A percentile compares a stretch with the other conserved stretches of the same genome.
Conservation (phyloP, 1,140 invertebrate species). For the Piezodorus guildinii region DNA sequence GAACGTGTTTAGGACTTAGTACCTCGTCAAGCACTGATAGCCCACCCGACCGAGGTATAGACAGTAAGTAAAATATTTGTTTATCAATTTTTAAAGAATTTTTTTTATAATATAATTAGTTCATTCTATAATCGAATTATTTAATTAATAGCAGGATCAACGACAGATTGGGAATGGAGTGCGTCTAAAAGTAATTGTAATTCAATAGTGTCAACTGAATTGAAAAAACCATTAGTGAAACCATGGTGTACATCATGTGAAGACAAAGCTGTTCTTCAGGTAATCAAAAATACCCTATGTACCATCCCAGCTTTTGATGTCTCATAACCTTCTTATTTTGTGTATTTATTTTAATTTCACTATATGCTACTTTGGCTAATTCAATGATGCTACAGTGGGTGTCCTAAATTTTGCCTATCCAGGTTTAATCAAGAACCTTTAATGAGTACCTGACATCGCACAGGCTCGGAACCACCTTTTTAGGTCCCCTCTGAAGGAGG, state of each 20-base stretch:
- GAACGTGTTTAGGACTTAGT: conserved; percentile 29
- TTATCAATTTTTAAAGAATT: not conserved
- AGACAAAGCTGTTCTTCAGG: conserved; percentile 23
- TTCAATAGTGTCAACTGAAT: conserved; percentile 17
- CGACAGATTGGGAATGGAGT: conserved; percentile 23
- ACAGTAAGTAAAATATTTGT: not conserved
- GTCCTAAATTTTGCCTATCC: too few species aligned
- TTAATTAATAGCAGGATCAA: conserved; percentile 17
- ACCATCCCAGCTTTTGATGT: not conserved
- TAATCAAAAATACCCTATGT: not conserved
- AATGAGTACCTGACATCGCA: too few species aligned
- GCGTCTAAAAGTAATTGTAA: conserved; percentile 23
- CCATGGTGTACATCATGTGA: conserved; percentile 23
- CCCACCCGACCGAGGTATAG: conserved; percentile 28
- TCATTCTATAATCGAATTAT: not conserved
- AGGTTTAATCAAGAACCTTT: too few species aligned
- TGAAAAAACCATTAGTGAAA: conserved; percentile 11
- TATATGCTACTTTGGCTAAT: too few species aligned
- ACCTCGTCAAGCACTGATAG: conserved; percentile 29
- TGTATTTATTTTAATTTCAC: too few species aligned
- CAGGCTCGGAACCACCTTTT: too few species aligned
- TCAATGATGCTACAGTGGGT: too few species aligned
- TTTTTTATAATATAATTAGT: not conserved
- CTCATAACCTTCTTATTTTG: too few species aligned
- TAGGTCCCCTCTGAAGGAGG: too few species aligned